A percentile compares a stretch with the other conserved stretches of the same genome.
Evolutionary conservation across 2,113 vertebrate genomes (phyloP).

Genomic region (Paralichthys olivaceus): DNA sequence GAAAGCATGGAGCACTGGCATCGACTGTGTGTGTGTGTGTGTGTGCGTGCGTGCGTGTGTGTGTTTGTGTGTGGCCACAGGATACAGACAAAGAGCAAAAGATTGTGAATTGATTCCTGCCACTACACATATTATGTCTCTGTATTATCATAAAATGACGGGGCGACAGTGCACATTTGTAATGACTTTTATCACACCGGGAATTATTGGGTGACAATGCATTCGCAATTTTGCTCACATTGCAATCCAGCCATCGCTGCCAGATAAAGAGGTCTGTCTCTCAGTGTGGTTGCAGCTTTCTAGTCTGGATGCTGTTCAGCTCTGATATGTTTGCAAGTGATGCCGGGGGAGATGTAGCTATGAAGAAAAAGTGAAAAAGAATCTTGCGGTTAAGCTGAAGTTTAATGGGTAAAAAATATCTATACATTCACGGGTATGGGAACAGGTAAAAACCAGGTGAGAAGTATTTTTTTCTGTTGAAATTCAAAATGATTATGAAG

Average conservation of each 20-base stretch:
- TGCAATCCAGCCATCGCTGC: neutral
- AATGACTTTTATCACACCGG: constrained; percentile 10
- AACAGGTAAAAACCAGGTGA: no score
- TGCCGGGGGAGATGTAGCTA: neutral
- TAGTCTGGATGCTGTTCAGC: constrained; percentile 7
- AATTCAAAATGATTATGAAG: no score
- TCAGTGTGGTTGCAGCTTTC: neutral
- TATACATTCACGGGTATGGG: no score
- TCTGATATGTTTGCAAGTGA: constrained; percentile 11
- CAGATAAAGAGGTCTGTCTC: neutral
- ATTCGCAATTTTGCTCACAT: constrained; percentile 1
- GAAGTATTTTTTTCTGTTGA: no score
- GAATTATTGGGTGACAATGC: neutral
- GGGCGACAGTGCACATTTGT: neutral
- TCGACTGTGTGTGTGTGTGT: constrained; percentile 5
- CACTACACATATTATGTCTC: neutral
- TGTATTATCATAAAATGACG: constrained; percentile 18
- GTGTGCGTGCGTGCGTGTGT: neutral
- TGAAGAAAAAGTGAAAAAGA: neutral
- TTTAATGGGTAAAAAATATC: no score
- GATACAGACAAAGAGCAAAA: neutral
- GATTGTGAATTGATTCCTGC: constrained; percentile 10
- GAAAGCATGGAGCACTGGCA: constrained; percentile 6
- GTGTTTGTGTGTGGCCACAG: neutral
- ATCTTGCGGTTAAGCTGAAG: neutral